phyloP scores from a whole-genome alignment of 1,140 invertebrate species.

The Ceratina australensis region DNA sequence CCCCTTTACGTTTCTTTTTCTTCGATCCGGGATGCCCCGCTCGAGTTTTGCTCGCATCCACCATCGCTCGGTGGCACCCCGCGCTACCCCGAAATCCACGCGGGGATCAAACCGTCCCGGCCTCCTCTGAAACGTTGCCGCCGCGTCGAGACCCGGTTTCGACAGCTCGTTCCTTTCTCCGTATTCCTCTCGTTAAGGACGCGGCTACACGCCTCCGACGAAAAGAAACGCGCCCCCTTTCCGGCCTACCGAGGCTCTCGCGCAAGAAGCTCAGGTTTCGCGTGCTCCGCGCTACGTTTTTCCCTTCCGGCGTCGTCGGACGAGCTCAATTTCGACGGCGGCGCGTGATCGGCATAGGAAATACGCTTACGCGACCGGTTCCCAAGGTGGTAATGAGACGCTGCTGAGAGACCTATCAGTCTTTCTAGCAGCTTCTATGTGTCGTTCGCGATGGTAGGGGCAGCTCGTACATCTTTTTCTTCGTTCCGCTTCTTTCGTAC shows the following conservation, averaged over 20 bases:
- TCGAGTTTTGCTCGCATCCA: conserved; percentile 2
- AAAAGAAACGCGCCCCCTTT: background rate
- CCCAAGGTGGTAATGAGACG: conserved; percentile 18
- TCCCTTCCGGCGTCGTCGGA: background rate
- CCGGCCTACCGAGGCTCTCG: background rate
- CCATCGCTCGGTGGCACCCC: background rate
- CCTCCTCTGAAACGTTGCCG: conserved; percentile 25
- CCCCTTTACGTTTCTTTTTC: background rate
- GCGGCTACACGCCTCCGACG: background rate
- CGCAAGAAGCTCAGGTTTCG: conserved; percentile 9
- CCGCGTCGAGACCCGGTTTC: conserved; percentile 22
- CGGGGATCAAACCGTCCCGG: conserved; percentile 31
- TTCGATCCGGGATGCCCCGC: background rate
- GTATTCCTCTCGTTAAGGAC: conserved; percentile 51
- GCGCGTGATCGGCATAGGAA: conserved; percentile 24
- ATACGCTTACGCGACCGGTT: conserved; percentile 4
- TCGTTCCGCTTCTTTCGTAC: background rate
- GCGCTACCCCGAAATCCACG: conserved; percentile 14
- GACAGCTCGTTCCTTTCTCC: conserved; percentile 45
- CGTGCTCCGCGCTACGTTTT: background rate
- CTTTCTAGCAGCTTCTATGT: conserved; percentile 43
- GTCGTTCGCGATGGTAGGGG: background rate
- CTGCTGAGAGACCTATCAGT: conserved; percentile 24
- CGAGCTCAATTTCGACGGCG: conserved; percentile 3
- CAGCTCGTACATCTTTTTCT: conserved; percentile 24